Base-by-base conservation (phyloP, 2,113 vertebrate genomes). In the Physeter macrocephalus region DNA sequence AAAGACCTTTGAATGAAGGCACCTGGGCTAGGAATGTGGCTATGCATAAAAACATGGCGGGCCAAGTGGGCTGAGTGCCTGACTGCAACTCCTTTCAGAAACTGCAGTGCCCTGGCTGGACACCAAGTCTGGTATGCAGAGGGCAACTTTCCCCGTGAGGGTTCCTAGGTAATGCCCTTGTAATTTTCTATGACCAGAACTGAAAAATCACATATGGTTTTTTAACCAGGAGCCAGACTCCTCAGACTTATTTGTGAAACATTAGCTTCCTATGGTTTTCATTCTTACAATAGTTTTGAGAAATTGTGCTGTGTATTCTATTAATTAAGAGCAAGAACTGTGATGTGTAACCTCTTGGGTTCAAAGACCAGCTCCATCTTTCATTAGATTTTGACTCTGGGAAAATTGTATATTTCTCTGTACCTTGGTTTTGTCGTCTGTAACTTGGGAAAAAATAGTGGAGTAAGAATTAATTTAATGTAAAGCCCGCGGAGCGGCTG, bases 1-100 rank as follows among this genome's bases (percentile, higher is more conserved):
- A 25, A 75, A 46, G 13, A 21, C 29, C 27, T 20, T 6, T 67
- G n/a, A 49, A 61, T 20, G 36, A 67, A 75, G 29, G 12, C 18
- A 4, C 20, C 27, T 54, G 17, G n/a, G 8, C 25, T 71, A 20
- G 17, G 8, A 43, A 17, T 25, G 3, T 6, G n/a, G 2, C 31
- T 1, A 1, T 41, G 41, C 36, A 12, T 34, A 61, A 43, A 34
- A 46, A 11, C 27, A n/a, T n/a, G 21, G 23, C 4, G 12, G 1
- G 0, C 20, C 18, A 3, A 0, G 2, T 23, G 20, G 0, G 1
- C 11, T 20, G 14, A 23, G 8, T 62, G 25, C 5, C 41, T 64
- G 11, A 14, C 23, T 31, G 6, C 8, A 36, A 4, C 25, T 75
- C 8, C 49, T 12, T 46, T 36, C 36, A 13, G 49, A 31, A 34